Base-by-base conservation (phyloP, 2,888 invertebrate species). In the Hetaerina titia region DNA sequence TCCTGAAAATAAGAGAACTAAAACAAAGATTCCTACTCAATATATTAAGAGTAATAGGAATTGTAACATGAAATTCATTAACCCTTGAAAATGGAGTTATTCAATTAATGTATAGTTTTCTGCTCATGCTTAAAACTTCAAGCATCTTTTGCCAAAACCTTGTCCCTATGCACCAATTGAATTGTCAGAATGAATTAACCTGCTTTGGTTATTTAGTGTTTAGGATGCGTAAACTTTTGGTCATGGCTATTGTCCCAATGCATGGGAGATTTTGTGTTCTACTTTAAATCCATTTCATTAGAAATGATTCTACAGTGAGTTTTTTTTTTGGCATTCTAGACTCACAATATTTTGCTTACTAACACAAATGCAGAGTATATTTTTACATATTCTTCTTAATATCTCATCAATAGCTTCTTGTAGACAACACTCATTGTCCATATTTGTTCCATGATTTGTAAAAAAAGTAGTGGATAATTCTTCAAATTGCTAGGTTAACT, bases 231-330 rank as follows among this genome's bases (percentile, higher is more conserved):
- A 22, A 57, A 57, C 5, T 89, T 22, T n/a, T n/a, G 56, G 17
- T n/a, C 9, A n/a, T 57, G 89, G n/a, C 58, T n/a, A 57, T 25
- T 64, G 25, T 45, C 92, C 92, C 69, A 69, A n/a, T 94, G 94
- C 88, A 94, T 89, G 88, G 58, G 87, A 81, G 31, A 81, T 81
- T 25, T 81, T 31, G 9, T 81, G 31, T 81, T 81, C 31, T 81
- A 31, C 8, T 69, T 69, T 81, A 31, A 81, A 31, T 81, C 31
- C 9, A 31, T 81, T 81, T 81, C 60, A 64, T 64, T 69, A 64
- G 19, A 58, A 92, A 63, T 69, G 63, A 7, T 63, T 60, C 17
- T n/a, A 92, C n/a, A 69, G 60, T 69, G 64, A 11, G 56, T 92
- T 63, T 45, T 45, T 45, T 45, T 90, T 92, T 45, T 69, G 69